phyloP scores from a whole-genome alignment of 1,140 invertebrate species.

The Brachionus manjavacas region DNA sequence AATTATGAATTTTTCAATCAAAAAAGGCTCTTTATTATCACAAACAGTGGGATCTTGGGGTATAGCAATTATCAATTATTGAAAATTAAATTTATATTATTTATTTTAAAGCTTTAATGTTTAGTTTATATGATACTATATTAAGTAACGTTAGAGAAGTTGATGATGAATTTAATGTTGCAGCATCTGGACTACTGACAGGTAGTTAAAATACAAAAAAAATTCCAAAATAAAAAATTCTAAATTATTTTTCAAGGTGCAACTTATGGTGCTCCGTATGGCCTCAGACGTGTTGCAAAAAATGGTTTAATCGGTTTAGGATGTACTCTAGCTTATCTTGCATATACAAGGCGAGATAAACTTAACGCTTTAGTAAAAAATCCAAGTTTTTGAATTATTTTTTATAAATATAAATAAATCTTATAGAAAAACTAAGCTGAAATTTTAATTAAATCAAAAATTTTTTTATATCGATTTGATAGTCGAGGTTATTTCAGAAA shows the following conservation, averaged over 20 bases:
- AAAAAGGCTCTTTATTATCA: constrained; percentile 6
- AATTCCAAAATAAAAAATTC: background rate
- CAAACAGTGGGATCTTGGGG: constrained; percentile 33
- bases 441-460: background rate
- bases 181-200: constrained; percentile 13
- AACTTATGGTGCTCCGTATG: constrained; percentile 21
- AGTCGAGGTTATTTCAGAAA: background rate
- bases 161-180: constrained; percentile 34
- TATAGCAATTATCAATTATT: background rate
- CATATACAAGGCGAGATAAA: constrained; percentile 18
- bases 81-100: background rate
- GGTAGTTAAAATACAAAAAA: background rate
- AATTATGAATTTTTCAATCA: constrained; percentile 36
- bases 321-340: constrained; percentile 34
- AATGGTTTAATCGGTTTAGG: constrained; percentile 32
- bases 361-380: constrained; percentile 30
- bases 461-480: constrained; percentile 17
- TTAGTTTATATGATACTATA: constrained; percentile 40
- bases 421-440: background rate
- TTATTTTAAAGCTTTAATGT: constrained; percentile 23
- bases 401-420: constrained; percentile 35
- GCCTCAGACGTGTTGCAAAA: constrained; percentile 23
- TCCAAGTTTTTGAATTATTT: constrained; percentile 18
- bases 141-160: constrained; percentile 32
- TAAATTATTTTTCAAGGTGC: background rate